These are phyloP conservation scores for Stomorhina lunata DNA, from an alignment of 2,888 invertebrate genomes.

Conservation along the genomic window DNA sequence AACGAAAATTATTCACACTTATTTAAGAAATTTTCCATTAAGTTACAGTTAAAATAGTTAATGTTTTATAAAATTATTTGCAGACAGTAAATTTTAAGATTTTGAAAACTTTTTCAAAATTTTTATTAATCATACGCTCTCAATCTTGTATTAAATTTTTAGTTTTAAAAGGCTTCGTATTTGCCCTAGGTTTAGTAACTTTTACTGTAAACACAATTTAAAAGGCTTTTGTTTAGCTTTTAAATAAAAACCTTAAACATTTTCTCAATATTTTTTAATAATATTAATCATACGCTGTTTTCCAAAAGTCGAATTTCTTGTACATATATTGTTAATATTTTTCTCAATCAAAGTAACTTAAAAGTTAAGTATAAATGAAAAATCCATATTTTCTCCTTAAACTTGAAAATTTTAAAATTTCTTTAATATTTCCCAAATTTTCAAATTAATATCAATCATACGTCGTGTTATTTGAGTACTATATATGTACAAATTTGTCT, in stretches of 20 bases:
- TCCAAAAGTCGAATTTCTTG: background rate
- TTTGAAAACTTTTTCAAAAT: background rate
- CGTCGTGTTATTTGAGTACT: too few species aligned
- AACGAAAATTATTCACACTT: background rate
- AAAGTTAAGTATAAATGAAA: too few species aligned
- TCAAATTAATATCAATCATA: too few species aligned
- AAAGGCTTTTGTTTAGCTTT: too few species aligned
- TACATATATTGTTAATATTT: too few species aligned
- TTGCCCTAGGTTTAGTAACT: background rate
- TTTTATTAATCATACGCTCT: constrained; percentile 44
- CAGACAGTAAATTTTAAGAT: background rate
- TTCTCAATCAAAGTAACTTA: too few species aligned
- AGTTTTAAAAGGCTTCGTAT: background rate
- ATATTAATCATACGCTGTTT: background rate
- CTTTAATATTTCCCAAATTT: too few species aligned
- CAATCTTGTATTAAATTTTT: background rate
- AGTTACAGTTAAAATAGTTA: constrained; percentile 1
- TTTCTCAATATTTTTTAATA: background rate
- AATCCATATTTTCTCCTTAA: too few species aligned
- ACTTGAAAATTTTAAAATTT: too few species aligned
- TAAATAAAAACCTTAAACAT: background rate
- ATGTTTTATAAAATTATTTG: background rate
- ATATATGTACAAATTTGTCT: too few species aligned
- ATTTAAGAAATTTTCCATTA: background rate
- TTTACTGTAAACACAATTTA: too few species aligned